These are phyloP conservation scores for Epinephelus malabaricus DNA, from an alignment of 2,797 vertebrate genomes.

Conservation along the genomic window DNA sequence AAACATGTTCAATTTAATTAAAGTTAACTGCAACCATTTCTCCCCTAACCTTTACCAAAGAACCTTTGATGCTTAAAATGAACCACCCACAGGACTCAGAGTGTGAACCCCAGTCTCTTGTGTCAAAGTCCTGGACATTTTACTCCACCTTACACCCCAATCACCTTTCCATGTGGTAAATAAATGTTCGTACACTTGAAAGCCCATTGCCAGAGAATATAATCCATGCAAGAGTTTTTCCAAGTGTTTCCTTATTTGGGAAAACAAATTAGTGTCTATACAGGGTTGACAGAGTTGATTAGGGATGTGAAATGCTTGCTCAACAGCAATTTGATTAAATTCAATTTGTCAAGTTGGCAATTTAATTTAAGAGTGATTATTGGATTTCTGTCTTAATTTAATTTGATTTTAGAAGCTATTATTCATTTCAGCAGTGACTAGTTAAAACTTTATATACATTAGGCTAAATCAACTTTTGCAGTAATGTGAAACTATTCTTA, in stretches of 20 bases:
- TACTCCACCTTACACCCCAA: too few relatives aligned
- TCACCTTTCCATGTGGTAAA: too few relatives aligned
- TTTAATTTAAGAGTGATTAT: background rate
- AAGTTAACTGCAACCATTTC: background rate
- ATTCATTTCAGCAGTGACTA: background rate
- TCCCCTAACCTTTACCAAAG: background rate
- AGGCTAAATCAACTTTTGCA: background rate
- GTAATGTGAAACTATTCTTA: background rate
- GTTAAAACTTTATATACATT: background rate
- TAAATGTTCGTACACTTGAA: too few relatives aligned
- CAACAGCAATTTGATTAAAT: background rate
- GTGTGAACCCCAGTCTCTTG: too few relatives aligned
- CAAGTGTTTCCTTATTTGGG: background rate
- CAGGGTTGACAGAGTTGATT: background rate
- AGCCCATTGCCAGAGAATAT: too few relatives aligned
- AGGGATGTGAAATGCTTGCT: background rate
- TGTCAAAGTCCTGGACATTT: too few relatives aligned
- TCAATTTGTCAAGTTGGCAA: background rate
- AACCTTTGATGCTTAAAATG: too few relatives aligned
- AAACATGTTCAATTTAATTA: background rate
- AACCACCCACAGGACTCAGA: too few relatives aligned
- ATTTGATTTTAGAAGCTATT: background rate
- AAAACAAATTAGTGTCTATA: background rate
- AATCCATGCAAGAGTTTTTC: too few relatives aligned
- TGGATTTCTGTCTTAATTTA: background rate